Evolutionary conservation across 2,888 invertebrate genomes (phyloP), one percentile per base, ranked within the genome.

Genomic region (Rotaria sp.): DNA sequence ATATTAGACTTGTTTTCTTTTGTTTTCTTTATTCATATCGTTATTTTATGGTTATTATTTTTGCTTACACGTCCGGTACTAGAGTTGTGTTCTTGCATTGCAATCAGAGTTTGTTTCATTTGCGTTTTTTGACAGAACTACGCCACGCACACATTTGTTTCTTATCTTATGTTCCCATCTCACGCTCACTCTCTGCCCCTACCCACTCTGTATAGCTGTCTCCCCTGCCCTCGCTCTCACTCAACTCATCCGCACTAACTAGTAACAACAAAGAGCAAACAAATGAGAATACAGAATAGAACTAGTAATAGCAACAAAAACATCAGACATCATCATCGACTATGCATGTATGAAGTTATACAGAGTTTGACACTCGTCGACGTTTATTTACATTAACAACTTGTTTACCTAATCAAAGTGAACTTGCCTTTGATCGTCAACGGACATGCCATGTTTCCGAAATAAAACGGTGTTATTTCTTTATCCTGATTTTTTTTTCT

Each of bases 91-190:
- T 67, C 67, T 67, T 67, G 35, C 67, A 38, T 67, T 35, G 67
- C 35, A 67, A 67, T 67, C 21, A 67, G 67, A 67, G 35, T 67
- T 67, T 67, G 67, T 67, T 67, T 67, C 67, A 67, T 35, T 67
- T 67, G 35, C 67, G 67, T 67, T 67, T 50, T 59, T 67, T 67
- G 67, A 67, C 67, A 67, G 35, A 67, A 67, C 67, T 67, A 67
- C 67, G 35, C 67, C 67, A 67, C 35, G 67, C 35, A 67, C 67
- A 67, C 67, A 67, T 67, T 67, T 67, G 67, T 67, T 67, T 67
- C 67, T 67, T 67, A 67, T 67, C 67, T 67, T 21, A 0, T 67
- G 67, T 67, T 67, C 67, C 67, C 30, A 67, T 67, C 67, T 67
- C 67, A 35, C 67, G 67, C 67, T 67, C 35, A 35, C 67, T 67